These are phyloP conservation scores for Valencia hispanica DNA, from an alignment of 2,797 vertebrate species.

Conservation along the genomic window DNA sequence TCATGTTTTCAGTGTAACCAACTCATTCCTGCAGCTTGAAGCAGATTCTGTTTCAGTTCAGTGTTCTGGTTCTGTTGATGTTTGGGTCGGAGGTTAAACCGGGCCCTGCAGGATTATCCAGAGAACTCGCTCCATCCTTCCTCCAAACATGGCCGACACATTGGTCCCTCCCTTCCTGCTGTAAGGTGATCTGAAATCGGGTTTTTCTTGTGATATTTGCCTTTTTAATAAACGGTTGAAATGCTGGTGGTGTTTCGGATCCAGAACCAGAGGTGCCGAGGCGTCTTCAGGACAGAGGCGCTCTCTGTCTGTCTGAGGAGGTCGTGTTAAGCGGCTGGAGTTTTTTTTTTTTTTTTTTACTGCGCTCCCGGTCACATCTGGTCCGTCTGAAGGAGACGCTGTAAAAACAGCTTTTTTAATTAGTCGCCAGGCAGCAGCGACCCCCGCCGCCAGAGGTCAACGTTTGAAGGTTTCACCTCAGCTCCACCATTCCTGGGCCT, in stretches of 20 bases:
- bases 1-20: not conserved
- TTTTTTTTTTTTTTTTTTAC: too few relatives aligned
- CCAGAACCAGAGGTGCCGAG: too few relatives aligned
- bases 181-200: too few relatives aligned
- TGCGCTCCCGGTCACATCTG: conserved; percentile 64
- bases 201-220: not conserved
- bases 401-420: conserved; percentile 64
- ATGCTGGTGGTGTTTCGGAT: not conserved
- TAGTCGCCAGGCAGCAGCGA: conserved; percentile 45
- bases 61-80: too few relatives aligned
- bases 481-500: not conserved
- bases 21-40: not conserved
- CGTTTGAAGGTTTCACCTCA: conserved; percentile 25
- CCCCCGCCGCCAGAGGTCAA: conserved; percentile 30
- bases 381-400: conserved; percentile 60
- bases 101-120: too few relatives aligned
- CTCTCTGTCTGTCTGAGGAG: not conserved
- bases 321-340: conserved; percentile 60
- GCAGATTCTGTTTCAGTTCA: too few relatives aligned
- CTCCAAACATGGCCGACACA: too few relatives aligned
- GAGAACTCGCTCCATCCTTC: too few relatives aligned
- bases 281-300: not conserved
- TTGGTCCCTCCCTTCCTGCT: too few relatives aligned
- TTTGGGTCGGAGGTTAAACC: too few relatives aligned
- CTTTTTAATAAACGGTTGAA: not conserved